These are phyloP conservation scores for Drosophila fulvimacula DNA, from an alignment of 2,888 invertebrate genomes.

Conservation along the genomic window DNA sequence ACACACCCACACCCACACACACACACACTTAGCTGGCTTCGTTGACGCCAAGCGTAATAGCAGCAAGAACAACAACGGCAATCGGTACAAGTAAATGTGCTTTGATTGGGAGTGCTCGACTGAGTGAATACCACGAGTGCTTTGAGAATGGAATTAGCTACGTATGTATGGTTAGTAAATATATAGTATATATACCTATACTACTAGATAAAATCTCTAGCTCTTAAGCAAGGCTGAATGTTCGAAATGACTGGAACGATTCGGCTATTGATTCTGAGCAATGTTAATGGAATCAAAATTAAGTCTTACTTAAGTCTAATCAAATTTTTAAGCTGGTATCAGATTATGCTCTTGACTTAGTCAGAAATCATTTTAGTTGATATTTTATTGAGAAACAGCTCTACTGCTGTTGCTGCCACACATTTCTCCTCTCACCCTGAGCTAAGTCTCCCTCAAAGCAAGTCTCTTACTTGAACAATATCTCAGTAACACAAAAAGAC, in stretches of 20 bases:
- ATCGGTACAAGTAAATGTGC: neutral
- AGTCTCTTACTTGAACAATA: neutral
- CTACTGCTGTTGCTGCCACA: neutral
- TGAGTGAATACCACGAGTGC: neutral
- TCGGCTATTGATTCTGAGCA: neutral
- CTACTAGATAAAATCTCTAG: neutral
- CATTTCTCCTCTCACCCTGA: neutral
- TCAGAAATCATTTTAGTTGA: neutral
- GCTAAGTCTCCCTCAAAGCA: neutral
- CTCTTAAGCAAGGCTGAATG: neutral
- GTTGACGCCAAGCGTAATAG: constrained; percentile 57
- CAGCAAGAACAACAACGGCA: constrained; percentile 11
- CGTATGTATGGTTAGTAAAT: no score
- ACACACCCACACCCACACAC: constrained; percentile 11
- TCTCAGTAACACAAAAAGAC: neutral
- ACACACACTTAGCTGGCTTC: constrained; percentile 66
- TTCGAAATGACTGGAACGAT: neutral
- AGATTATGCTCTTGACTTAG: neutral
- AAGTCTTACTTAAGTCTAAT: neutral
- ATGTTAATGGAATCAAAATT: neutral
- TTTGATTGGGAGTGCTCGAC: neutral
- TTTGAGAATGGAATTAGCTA: neutral
- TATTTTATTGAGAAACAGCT: neutral
- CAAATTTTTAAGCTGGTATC: neutral
- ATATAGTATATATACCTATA: no score